Base-by-base conservation (phyloP, 2,113 vertebrate species). In the Lonchura striata region DNA sequence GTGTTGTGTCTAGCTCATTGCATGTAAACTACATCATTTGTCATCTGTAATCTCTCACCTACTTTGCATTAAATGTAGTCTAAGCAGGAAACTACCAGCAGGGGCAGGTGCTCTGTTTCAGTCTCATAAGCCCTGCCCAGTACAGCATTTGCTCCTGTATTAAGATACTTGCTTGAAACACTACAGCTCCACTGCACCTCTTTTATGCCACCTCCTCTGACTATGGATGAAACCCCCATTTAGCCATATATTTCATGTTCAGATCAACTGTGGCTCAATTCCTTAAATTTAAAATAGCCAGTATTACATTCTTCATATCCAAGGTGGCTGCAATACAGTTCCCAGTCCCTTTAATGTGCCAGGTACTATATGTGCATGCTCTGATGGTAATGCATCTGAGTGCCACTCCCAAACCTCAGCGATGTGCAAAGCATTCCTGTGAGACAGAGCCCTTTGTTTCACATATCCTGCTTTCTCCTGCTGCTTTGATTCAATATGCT, bases 31-130 rank as follows among this genome's bases (percentile, higher is more conserved):
- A 44, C 53, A 65, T 49, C 15, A n/a, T 49, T 89, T 88, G 13
- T 77, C 65, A 84, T 70, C 69, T 91, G 61, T 52, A 94, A 79
- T 71, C 22, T 75, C 39, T 71, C 42, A 89, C 49, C 41, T 95
- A n/a, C 25, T 95, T 82, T 78, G 49, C 60, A 84, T 0, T 56
- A 20, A 80, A 86, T 82, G 22, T 7, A 82, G 42, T 44, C 37
- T 71, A 80, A 53, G 33, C 20, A 53, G 35, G 31, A 79, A 74
- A 82, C 77, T 80, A 63, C 23, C 50, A 80, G 42, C 71, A 88
- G 35, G 35, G 21, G 66, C 42, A 78, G 61, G 66, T 72, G 25
- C 9, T 91, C 56, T 39, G 5, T 76, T 90, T 85, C 49, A 39
- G 5, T 81, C 13, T 27, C 23, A 37, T 19, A 64, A 74, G 4